Percentiles rank a stretch among this genome's conserved stretches.
These are phyloP conservation scores for Carassius auratus DNA, from an alignment of 2,113 vertebrate genomes.

Conservation along the genomic window DNA sequence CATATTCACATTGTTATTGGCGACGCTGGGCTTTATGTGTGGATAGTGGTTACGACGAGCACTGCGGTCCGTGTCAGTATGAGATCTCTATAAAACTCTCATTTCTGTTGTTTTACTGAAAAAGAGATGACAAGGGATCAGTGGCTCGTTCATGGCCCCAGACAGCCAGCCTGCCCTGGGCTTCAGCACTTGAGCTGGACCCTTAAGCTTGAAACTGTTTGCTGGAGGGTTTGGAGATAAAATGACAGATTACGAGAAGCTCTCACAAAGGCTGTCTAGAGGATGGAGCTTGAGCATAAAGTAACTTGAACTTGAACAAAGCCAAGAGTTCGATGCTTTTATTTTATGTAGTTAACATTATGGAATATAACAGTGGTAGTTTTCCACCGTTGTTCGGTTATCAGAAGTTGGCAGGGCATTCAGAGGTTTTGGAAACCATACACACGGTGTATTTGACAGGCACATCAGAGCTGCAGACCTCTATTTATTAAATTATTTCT, in stretches of 20 bases:
- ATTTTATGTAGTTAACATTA: too few relatives aligned
- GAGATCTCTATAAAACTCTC: slow-evolving; percentile 21
- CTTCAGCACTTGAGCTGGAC: slow-evolving; percentile 20
- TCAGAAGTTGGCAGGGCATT: not conserved
- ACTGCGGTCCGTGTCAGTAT: not conserved
- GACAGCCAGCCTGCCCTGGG: slow-evolving; percentile 27
- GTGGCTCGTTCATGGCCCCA: slow-evolving; percentile 12
- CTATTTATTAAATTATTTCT: too few relatives aligned
- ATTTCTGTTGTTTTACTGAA: not conserved
- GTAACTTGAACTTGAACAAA: not conserved
- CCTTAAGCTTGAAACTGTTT: slow-evolving; percentile 10
- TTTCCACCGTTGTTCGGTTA: not conserved
- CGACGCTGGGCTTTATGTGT: not conserved
- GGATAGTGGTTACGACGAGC: not conserved
- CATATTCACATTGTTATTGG: not conserved
- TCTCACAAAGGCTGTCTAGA: not conserved
- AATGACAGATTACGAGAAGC: slow-evolving; percentile 7
- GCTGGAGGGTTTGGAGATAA: slow-evolving; percentile 27
- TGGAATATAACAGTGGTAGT: too few relatives aligned
- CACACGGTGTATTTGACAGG: not conserved
- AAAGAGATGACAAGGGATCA: not conserved
- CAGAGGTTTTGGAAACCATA: not conserved
- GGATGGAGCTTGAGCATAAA: not conserved
- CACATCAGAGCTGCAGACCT: not conserved
- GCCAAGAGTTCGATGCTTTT: too few relatives aligned